Evolutionary conservation across 2,113 vertebrate genomes (phyloP), one percentile per base, ranked within the genome.

Genomic region (Periophthalmodon schlosseri): DNA sequence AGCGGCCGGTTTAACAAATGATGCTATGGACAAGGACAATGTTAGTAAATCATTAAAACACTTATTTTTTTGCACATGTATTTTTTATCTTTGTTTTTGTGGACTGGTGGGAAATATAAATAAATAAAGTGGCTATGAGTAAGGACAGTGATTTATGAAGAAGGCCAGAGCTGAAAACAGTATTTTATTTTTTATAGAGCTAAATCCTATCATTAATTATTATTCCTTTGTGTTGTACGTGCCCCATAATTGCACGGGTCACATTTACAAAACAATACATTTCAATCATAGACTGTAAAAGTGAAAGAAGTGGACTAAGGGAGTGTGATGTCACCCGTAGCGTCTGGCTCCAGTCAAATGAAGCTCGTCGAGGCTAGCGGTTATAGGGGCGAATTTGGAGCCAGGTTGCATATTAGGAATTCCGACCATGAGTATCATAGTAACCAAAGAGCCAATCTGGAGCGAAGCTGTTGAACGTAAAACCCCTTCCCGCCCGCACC

Each of bases 1-100:
- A 21, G 34, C 13, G 14, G 86, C 68, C 80, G 73, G 71, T 84
- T 81, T 76, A 84, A 79, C 81, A 87, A 81, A 80, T 76, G 78
- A 57, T 5, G 69, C 39, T 73, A 72, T 83, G 61, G 63, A 81
- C 71, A 73, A 69, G 76, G 76, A 76, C 70, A 77, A 54, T 49
- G 52, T 79, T 34, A 72, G 70, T 66, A 76, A 90, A 82, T 78
- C 79, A 65, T 44, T 5, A 11, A 16, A 28, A 60, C 57, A 64
- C 69, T 79, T 72, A 65, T 72, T 68, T 73, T 73, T 74, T 21
- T 49, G n/a, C 33, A 52, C 33, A 5, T 20, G 16, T 28, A 1
- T 74, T 56, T 34, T 34, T 33, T 28, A 47, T 72, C 21, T 47
- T 72, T 56, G 67, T 77, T 83, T 77, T 69, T 75, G 69, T 77